These are phyloP conservation scores for Hypomecis atomaria DNA, from an alignment of 2,888 invertebrate genomes.

Conservation along the genomic window DNA sequence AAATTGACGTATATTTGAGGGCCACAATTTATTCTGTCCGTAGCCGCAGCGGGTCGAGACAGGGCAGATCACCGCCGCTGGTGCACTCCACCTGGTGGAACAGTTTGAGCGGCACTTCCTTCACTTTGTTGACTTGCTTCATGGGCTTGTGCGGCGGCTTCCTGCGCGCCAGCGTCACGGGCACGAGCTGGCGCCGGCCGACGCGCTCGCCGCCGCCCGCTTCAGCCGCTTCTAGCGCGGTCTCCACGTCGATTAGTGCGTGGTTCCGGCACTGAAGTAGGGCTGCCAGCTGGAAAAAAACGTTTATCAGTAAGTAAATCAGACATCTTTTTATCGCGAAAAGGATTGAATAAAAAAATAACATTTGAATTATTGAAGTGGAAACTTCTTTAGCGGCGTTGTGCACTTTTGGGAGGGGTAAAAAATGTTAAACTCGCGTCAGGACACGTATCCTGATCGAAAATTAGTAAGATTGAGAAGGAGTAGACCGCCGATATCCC, in stretches of 20 bases:
- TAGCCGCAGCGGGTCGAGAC: constrained; percentile 68
- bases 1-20: too few relatives aligned
- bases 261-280: constrained; percentile 76
- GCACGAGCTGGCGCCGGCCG: constrained; percentile 62
- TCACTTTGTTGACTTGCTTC: constrained; percentile 56
- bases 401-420: too few relatives aligned
- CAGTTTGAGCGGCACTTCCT: constrained; percentile 74
- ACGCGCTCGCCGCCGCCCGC: constrained; percentile 56
- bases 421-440: too few relatives aligned
- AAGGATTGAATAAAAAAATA: too few relatives aligned
- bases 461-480: too few relatives aligned
- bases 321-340: too few relatives aligned
- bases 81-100: constrained; percentile 72
- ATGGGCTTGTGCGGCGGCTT: constrained; percentile 32
- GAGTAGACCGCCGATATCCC: too few relatives aligned
- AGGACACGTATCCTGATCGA: too few relatives aligned
- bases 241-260: constrained; percentile 79
- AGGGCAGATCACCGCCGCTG: constrained; percentile 64
- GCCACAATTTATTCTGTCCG: constrained; percentile 70
- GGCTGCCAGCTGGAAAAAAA: constrained; percentile 64
- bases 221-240: constrained; percentile 81
- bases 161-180: constrained; percentile 54
- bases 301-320: too few relatives aligned
- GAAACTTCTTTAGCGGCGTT: too few relatives aligned
- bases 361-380: too few relatives aligned